These are phyloP conservation scores for Prochilodus magdalenae DNA, from an alignment of 2,113 vertebrate genomes.

Conservation along the genomic window DNA sequence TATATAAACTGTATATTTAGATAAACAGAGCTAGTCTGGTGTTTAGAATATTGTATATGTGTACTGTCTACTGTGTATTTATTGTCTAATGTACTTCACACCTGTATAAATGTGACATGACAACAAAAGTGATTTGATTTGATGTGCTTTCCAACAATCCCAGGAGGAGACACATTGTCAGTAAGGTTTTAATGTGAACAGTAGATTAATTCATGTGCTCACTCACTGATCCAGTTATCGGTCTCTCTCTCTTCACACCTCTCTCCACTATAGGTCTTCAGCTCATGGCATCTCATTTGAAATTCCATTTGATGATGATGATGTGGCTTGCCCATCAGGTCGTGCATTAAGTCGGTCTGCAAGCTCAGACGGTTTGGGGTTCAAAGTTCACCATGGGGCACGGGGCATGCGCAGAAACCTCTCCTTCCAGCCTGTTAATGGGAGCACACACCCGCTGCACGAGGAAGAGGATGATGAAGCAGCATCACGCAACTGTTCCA, in stretches of 20 bases:
- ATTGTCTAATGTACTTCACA: too few species aligned
- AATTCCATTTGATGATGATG: constrained; percentile 93
- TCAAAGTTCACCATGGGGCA: constrained; percentile 78
- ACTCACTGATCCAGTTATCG: too few species aligned
- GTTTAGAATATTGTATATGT: too few species aligned
- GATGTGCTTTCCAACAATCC: too few species aligned
- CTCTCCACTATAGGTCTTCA: constrained; percentile 78
- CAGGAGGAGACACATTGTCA: too few species aligned
- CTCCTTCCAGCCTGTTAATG: constrained; percentile 84
- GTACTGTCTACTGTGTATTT: too few species aligned
- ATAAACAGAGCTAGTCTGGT: too few species aligned
- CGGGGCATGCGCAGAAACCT: constrained; percentile 80
- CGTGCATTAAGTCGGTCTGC: constrained; percentile 85
- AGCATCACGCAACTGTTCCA: constrained; percentile 50
- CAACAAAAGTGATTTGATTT: too few species aligned
- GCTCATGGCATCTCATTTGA: constrained; percentile 94
- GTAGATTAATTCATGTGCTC: too few species aligned
- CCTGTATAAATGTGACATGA: too few species aligned
- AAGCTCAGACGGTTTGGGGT: constrained; percentile 88
- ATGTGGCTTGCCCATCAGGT: constrained; percentile 65
- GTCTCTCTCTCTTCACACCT: background rate
- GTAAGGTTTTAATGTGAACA: too few species aligned
- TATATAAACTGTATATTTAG: too few species aligned
- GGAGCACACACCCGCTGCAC: constrained; percentile 80
- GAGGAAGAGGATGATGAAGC: constrained; percentile 81